Percentiles rank a stretch among this genome's conserved stretches.
Conservation (phyloP, 2,797 vertebrate species). For the Gymnoscopelus braueri region DNA sequence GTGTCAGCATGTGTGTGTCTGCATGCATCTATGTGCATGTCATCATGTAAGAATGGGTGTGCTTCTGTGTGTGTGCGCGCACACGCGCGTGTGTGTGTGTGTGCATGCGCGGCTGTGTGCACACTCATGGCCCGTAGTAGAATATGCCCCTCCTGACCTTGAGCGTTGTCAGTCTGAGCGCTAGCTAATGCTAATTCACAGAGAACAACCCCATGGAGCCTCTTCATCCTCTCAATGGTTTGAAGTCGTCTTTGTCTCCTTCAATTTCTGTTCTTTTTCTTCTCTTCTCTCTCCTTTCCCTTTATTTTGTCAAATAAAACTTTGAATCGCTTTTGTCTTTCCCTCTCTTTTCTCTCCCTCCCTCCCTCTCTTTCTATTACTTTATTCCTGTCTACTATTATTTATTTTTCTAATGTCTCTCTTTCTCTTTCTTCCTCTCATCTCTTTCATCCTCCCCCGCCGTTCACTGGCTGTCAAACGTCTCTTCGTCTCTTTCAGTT, state of each 20-base stretch:
- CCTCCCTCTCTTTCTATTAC: constrained; percentile 59
- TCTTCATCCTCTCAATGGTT: constrained; percentile 67
- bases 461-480: no score
- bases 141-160: constrained; percentile 79
- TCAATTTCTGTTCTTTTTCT: constrained; percentile 55
- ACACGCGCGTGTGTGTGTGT: no score
- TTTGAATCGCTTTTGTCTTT: neutral
- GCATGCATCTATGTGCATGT: neutral
- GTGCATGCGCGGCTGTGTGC: constrained; percentile 5
- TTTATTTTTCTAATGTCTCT: constrained; percentile 69
- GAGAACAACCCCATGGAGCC: constrained; percentile 72
- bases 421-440: constrained; percentile 45
- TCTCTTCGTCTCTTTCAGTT: constrained; percentile 9
- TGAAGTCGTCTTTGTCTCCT: constrained; percentile 72
- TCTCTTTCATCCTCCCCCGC: constrained; percentile 44
- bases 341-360: constrained; percentile 48
- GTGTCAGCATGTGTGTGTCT: neutral
- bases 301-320: constrained; percentile 61
- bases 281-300: constrained; percentile 60
- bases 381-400: constrained; percentile 40
- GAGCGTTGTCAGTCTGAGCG: constrained; percentile 75
- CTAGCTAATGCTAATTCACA: constrained; percentile 72
- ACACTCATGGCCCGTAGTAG: constrained; percentile 66
- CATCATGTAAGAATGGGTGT: neutral
- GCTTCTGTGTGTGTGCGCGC: constrained; percentile 27